Base-by-base conservation (phyloP, 2,888 invertebrate genomes). In the Drosophila antonietae region DNA sequence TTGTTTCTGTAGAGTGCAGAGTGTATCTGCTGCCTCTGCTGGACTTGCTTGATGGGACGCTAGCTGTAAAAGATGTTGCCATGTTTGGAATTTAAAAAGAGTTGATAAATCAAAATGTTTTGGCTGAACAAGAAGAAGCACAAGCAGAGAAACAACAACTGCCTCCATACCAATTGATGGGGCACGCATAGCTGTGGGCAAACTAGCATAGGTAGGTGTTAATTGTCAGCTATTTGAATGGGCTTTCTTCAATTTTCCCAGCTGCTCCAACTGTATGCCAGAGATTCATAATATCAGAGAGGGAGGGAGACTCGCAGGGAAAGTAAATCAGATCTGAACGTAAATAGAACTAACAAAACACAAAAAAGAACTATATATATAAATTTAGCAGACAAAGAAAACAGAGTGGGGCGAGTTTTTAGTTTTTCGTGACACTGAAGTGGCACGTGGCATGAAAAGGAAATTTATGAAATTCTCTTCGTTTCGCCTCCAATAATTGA, bases 41-140 rank as follows among this genome's bases (percentile, higher is more conserved):
- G 63, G 88, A 85, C 90, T 86, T n/a, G n/a, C 18, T 59, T 66
- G 86, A 70, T 81, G 89, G 75, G 66, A 66, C 55, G 55, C 51
- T 61, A 23, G 68, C 60, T 65, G 72, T 81, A 78, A 78, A 76
- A 69, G 77, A 88, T 91, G 88, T 71, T 77, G 83, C 68, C 79
- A 82, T 80, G 80, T 75, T 71, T 66, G 74, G 88, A 89, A 89
- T 85, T 73, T 85, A 81, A 83, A 89, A 83, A 89, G 82, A 89
- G 82, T 87, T 84, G 79, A 89, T 90, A 89, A 89, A 89, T 90
- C 91, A 90, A 90, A 90, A 83, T 80, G 76, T 80, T 78, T 71
- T 18, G 57, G 62, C 28, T 28, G 28, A 28, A 28, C 28, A 28
- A 28, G 28, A 28, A 43, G 2, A 23, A 49, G 1, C 5, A 7